Evolutionary conservation across 2,113 vertebrate genomes (phyloP), one percentile per base, ranked within the genome.

Genomic region (Diadophis punctatus): DNA sequence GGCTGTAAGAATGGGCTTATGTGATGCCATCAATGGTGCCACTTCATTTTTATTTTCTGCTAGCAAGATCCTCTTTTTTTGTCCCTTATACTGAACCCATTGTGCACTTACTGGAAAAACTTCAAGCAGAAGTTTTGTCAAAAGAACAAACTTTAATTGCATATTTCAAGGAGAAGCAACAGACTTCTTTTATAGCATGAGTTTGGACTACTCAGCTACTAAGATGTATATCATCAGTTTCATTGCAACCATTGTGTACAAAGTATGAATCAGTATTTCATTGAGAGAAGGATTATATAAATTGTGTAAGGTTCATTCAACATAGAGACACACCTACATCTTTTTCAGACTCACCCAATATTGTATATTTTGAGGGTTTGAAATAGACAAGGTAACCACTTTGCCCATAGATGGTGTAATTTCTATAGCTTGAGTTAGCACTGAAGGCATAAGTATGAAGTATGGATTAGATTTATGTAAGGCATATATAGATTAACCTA

Each of bases 191-290:
- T 9, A 87, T 46, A 63, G 46, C 56, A 63, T 25, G 85, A 60
- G 22, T 30, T 60, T 91, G 80, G 43, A 91, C 30, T 52, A n/a
- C 55, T 25, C 30, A 87, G 22, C 22, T 34, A n/a, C 52, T 86
- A 23, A 68, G n/a, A 86, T 18, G 34, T 43, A 80, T 20, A 68
- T 68, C 43, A 34, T 27, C 27, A 51, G 91, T 87, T 87, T 49
- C 48, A 63, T 49, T 87, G n/a, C 30, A 52, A 27, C 46, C 20
- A 52, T 87, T 91, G 30, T 52, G 46, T 68, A 30, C n/a, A 52
- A 87, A 87, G 58, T 58, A 68, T 91, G 85, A 91, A n/a, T 91
- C 85, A 68, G n/a, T 87, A 51, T 86, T 87, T 91, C 63, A 46
- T 87, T 27, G n/a, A 91, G 27, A 51, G 90, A 23, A 80, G 43